Evolutionary conservation across 2,797 vertebrate species (phyloP).

Genomic region (Tragopan temminckii): DNA sequence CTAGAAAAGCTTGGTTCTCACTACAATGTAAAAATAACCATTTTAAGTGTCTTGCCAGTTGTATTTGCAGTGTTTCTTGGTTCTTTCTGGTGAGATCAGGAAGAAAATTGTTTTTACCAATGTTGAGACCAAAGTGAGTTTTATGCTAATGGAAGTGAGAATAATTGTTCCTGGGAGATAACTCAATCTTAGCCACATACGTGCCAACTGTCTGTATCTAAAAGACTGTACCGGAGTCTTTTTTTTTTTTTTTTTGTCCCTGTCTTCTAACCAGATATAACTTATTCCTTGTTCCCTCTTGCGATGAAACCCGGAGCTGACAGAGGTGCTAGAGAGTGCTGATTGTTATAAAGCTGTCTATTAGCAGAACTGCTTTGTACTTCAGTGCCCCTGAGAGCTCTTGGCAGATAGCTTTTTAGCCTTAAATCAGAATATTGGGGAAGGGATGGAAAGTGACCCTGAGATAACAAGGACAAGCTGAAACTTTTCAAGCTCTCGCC

Average conservation of each 20-base stretch:
- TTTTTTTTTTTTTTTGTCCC: background rate
- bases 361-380: background rate
- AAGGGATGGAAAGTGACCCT: slow-evolving; percentile 10
- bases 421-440: slow-evolving; percentile 25
- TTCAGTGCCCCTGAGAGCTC: background rate
- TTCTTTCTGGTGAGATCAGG: background rate
- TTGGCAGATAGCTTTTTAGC: background rate
- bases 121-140: background rate
- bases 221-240: background rate
- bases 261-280: background rate
- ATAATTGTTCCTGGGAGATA: background rate
- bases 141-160: background rate
- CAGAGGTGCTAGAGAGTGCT: background rate
- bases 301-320: background rate
- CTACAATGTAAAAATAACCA: background rate
- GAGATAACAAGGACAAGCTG: slow-evolving; percentile 27
- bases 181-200: background rate
- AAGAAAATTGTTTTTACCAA: background rate
- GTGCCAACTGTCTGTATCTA: background rate
- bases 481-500: slow-evolving; percentile 14
- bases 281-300: background rate
- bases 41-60: background rate
- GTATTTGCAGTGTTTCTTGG: background rate
- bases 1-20: background rate
- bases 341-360: background rate